These are phyloP conservation scores for Pseudopodoces humilis DNA, from an alignment of 2,113 vertebrate genomes.

Conservation along the genomic window DNA sequence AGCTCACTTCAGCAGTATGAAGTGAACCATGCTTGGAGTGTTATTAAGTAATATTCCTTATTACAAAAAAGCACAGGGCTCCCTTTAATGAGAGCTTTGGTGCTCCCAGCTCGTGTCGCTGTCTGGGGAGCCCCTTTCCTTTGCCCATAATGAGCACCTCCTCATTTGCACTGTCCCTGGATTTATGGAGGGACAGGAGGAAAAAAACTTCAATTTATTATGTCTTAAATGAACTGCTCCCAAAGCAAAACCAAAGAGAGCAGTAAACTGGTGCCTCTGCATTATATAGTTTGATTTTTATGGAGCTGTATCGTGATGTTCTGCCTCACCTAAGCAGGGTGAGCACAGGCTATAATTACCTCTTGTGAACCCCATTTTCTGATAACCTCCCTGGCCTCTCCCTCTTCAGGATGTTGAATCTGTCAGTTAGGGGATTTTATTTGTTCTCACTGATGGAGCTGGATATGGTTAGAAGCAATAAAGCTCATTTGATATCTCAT, in stretches of 20 bases:
- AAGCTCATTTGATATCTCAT: constrained; percentile 19
- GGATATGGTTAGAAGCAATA: not conserved
- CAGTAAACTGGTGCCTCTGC: constrained; percentile 45
- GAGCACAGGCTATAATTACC: constrained; percentile 45
- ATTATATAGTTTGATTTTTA: constrained; percentile 60
- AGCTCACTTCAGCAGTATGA: constrained; percentile 58
- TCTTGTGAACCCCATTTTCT: constrained; percentile 43
- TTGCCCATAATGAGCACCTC: constrained; percentile 71
- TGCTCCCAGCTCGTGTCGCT: constrained; percentile 26
- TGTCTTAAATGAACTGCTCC: constrained; percentile 75
- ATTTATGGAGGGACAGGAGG: constrained; percentile 69
- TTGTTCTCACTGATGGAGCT: not conserved
- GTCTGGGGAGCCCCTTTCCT: constrained; percentile 67
- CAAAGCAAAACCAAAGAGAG: constrained; percentile 74
- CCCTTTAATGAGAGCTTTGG: constrained; percentile 71
- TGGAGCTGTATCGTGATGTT: constrained; percentile 30
- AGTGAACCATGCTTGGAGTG: constrained; percentile 24
- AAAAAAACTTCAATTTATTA: constrained; percentile 70
- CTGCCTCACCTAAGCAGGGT: constrained; percentile 39
- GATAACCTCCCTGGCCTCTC: constrained; percentile 35
- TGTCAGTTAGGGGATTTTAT: constrained; percentile 33
- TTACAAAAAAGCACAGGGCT: constrained; percentile 15
- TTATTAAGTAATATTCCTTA: constrained; percentile 56
- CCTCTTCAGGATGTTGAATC: constrained; percentile 17
- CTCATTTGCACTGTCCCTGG: constrained; percentile 75